phyloP scores from a whole-genome alignment of 2,888 invertebrate species.

The Rutpela maculata region DNA sequence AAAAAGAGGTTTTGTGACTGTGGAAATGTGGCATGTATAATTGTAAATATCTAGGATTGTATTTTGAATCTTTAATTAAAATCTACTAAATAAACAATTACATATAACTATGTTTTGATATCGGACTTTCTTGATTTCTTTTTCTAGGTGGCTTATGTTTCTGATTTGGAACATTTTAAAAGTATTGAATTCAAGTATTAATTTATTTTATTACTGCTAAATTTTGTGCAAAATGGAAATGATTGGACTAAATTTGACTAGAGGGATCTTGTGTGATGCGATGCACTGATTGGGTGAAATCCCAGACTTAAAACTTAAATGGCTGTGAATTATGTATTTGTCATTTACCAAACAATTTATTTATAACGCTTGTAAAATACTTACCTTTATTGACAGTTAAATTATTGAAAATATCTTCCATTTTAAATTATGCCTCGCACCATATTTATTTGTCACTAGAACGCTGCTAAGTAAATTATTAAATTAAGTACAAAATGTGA shows the following conservation, averaged over 20 bases:
- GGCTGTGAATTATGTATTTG: conserved; percentile 19
- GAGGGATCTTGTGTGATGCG: neutral
- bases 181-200: neutral
- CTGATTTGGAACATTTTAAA: conserved; percentile 51
- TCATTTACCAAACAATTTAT: conserved; percentile 2
- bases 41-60: conserved; percentile 68
- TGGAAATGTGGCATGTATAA: conserved; percentile 64
- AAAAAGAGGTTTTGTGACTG: conserved; percentile 60
- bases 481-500: no score
- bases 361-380: neutral
- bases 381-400: neutral
- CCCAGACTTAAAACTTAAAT: conserved; percentile 22
- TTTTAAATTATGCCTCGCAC: no score
- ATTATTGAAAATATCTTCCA: neutral
- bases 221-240: neutral
- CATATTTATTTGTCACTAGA: conserved; percentile 35
- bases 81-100: conserved; percentile 62
- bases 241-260: neutral
- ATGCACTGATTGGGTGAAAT: neutral
- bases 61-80: conserved; percentile 63
- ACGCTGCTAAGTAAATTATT: neutral
- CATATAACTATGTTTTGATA: conserved; percentile 56
- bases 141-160: conserved; percentile 43
- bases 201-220: neutral
- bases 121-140: conserved; percentile 43